phyloP scores from a whole-genome alignment of 2,888 invertebrate species.

The Galerucella nymphaeae region DNA sequence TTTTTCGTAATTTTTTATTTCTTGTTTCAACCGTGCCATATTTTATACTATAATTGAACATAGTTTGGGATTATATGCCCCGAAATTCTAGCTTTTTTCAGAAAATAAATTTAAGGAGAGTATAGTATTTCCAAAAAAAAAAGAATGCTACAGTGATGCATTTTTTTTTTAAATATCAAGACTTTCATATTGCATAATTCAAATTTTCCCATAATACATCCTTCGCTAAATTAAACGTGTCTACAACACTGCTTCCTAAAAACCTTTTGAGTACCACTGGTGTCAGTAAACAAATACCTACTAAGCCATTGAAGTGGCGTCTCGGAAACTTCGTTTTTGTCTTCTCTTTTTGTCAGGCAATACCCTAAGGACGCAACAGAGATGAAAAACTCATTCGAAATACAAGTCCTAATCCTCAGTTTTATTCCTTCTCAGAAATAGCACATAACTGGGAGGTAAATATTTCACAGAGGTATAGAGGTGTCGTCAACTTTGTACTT shows the following conservation, averaged over 20 bases:
- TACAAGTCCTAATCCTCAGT: constrained; percentile 39
- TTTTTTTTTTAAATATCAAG: too few relatives aligned
- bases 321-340: constrained; percentile 23
- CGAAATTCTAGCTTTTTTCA: too few relatives aligned
- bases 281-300: constrained; percentile 30
- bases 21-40: neutral
- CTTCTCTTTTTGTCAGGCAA: constrained; percentile 30
- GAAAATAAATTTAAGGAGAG: too few relatives aligned
- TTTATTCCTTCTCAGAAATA: constrained; percentile 43
- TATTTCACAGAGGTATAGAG: constrained; percentile 38
- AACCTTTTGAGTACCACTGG: constrained; percentile 39
- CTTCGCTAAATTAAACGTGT: neutral
- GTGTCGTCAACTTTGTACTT: constrained; percentile 20
- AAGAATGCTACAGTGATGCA: too few relatives aligned
- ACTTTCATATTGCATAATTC: too few relatives aligned
- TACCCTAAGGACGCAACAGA: constrained; percentile 29
- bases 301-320: constrained; percentile 30
- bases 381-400: constrained; percentile 27
- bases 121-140: too few relatives aligned
- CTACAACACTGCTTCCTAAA: neutral
- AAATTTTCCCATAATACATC: too few relatives aligned
- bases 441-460: constrained; percentile 35
- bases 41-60: too few relatives aligned
- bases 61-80: too few relatives aligned
- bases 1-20: constrained; percentile 40